Percentiles rank a stretch among this genome's conserved stretches.
Conservation (phyloP, 2,113 vertebrate genomes). For the Tragelaphus buxtoni region DNA sequence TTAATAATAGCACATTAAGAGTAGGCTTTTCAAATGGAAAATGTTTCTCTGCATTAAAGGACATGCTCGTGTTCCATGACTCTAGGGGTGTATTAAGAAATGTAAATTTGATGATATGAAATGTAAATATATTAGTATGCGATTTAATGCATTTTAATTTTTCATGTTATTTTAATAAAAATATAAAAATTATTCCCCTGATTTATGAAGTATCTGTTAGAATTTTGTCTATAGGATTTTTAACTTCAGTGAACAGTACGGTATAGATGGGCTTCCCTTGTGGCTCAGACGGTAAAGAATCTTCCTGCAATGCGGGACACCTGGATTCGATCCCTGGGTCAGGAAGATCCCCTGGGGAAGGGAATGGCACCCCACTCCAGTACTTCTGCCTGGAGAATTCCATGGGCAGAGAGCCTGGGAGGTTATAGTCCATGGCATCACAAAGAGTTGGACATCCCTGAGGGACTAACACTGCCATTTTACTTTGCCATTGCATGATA, state of each 20-base stretch:
- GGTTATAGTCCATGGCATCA: neutral
- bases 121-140: neutral
- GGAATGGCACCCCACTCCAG: neutral
- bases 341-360: neutral
- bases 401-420: neutral
- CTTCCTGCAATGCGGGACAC: neutral
- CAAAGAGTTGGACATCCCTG: neutral
- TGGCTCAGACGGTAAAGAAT: neutral
- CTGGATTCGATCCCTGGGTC: neutral
- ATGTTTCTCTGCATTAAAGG: neutral
- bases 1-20: neutral
- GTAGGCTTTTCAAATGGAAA: neutral
- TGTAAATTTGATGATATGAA: neutral
- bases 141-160: slow-evolving; percentile 3
- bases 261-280: neutral
- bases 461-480: neutral
- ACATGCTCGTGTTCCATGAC: neutral
- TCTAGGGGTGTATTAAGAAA: neutral
- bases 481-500: neutral
- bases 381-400: neutral
- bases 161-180: neutral
- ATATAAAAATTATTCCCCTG: neutral
- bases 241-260: neutral
- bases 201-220: neutral
- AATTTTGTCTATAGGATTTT: neutral